Evolutionary conservation across 1,140 invertebrate genomes (phyloP).

Genomic region (Listronotus oregonensis): DNA sequence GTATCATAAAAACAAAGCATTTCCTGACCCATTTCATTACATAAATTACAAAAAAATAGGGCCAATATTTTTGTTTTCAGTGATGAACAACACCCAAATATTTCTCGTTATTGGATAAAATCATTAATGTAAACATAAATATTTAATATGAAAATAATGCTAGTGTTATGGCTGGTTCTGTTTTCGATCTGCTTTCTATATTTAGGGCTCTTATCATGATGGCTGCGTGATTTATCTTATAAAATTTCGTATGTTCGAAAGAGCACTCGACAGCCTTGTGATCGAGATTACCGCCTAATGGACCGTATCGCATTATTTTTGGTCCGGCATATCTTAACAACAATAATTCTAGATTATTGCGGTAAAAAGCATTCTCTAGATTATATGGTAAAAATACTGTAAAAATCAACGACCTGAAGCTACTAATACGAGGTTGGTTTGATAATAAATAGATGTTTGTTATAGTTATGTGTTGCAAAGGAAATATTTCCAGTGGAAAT

Average conservation of each 20-base stretch:
- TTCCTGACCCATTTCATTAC: too few relatives aligned
- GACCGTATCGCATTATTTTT: constrained; percentile 21
- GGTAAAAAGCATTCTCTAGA: constrained; percentile 2
- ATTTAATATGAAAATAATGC: constrained; percentile 5
- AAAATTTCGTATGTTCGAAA: constrained; percentile 23
- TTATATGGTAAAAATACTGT: neutral
- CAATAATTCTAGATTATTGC: constrained; percentile 9
- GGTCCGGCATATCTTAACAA: constrained; percentile 8
- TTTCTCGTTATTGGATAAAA: neutral
- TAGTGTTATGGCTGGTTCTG: constrained; percentile 8
- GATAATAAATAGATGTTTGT: constrained; percentile 2
- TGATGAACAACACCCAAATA: too few relatives aligned
- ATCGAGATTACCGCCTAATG: constrained; percentile 21
- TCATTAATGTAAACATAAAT: constrained; percentile 12
- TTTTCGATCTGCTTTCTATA: constrained; percentile 21
- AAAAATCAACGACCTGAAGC: constrained; percentile 4
- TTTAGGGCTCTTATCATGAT: constrained; percentile 18
- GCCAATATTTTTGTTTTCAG: too few relatives aligned
- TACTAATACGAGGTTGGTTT: neutral
- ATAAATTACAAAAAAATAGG: too few relatives aligned
- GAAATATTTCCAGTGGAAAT: too few relatives aligned
- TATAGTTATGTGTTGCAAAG: neutral
- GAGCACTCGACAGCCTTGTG: constrained; percentile 24
- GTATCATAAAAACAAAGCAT: too few relatives aligned
- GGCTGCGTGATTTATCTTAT: constrained; percentile 24